A percentile compares a stretch with the other conserved stretches of the same genome.
Conservation (phyloP, 2,797 vertebrate species). For the Chromobotia macracanthus region DNA sequence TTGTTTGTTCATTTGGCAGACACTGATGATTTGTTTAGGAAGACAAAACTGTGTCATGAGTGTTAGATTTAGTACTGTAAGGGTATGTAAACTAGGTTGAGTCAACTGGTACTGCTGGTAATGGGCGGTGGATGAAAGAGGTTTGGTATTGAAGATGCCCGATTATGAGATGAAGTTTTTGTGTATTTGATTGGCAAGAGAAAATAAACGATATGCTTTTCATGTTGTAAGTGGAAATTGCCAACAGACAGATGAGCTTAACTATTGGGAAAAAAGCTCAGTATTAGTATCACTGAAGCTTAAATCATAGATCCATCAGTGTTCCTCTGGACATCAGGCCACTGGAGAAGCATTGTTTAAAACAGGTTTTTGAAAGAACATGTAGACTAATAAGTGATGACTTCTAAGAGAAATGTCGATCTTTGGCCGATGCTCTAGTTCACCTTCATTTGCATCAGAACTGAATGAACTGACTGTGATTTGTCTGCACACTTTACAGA, state of each 20-base stretch:
- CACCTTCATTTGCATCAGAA: not conserved
- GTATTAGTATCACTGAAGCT: conserved; percentile 48
- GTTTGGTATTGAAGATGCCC: conserved; percentile 13
- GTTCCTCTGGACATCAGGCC: conserved; percentile 42
- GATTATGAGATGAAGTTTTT: conserved; percentile 51
- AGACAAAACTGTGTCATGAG: not conserved
- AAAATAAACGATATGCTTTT: conserved; percentile 45
- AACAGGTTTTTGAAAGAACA: not conserved
- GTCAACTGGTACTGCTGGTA: not conserved
- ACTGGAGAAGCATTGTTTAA: conserved; percentile 28
- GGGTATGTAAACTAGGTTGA: too few relatives aligned
- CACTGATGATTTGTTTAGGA: conserved; percentile 12
- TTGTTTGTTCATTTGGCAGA: not conserved
- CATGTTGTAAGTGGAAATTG: conserved; percentile 30
- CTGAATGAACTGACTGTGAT: not conserved
- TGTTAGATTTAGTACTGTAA: not conserved
- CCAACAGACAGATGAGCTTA: not conserved
- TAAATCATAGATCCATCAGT: conserved; percentile 48
- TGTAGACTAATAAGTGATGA: conserved; percentile 2
- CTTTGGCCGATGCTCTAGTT: conserved; percentile 7
- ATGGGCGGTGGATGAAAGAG: conserved; percentile 13
- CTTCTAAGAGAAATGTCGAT: not conserved
- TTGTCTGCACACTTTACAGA: not conserved
- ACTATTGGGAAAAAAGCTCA: conserved; percentile 13
- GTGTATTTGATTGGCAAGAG: conserved; percentile 38